A percentile compares a stretch with the other conserved stretches of the same genome.
Evolutionary conservation across 2,888 invertebrate species (phyloP).

Genomic region (Erpobdella octoculata): DNA sequence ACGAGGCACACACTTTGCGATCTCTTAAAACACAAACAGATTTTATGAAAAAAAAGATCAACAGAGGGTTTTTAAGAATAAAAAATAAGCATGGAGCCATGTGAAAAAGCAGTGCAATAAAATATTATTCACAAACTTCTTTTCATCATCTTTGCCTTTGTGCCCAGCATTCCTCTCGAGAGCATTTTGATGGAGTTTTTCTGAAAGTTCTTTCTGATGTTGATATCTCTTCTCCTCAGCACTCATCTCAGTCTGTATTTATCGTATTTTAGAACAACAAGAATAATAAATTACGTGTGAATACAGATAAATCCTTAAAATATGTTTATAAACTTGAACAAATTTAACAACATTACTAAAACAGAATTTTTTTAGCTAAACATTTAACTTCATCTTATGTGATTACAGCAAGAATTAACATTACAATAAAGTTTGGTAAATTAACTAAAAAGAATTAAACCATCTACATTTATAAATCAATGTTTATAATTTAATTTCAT

Average conservation of each 20-base stretch:
- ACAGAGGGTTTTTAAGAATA: not conserved
- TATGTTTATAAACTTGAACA: not conserved
- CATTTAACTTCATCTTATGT: too few relatives aligned
- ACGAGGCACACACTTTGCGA: constrained; percentile 35
- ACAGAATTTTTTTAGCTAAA: too few relatives aligned
- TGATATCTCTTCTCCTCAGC: constrained; percentile 93
- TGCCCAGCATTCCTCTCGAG: constrained; percentile 66
- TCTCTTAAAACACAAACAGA: constrained; percentile 36
- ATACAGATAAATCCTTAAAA: not conserved
- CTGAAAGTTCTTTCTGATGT: constrained; percentile 88
- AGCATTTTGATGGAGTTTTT: constrained; percentile 82
- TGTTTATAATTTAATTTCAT: too few relatives aligned
- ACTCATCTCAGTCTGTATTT: constrained; percentile 75
- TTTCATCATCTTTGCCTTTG: constrained; percentile 39
- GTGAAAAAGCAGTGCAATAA: not conserved
- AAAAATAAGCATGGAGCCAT: not conserved
- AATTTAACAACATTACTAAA: not conserved
- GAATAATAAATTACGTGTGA: not conserved
- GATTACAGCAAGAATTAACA: too few relatives aligned
- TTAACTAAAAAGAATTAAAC: too few relatives aligned
- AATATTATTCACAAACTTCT: constrained; percentile 39
- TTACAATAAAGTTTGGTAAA: too few relatives aligned
- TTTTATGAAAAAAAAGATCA: not conserved
- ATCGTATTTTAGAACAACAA: not conserved
- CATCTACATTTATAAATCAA: too few relatives aligned